Evolutionary conservation across 64 coral and sea anemone species (phyloP).

Genomic region (Montipora cactus): DNA sequence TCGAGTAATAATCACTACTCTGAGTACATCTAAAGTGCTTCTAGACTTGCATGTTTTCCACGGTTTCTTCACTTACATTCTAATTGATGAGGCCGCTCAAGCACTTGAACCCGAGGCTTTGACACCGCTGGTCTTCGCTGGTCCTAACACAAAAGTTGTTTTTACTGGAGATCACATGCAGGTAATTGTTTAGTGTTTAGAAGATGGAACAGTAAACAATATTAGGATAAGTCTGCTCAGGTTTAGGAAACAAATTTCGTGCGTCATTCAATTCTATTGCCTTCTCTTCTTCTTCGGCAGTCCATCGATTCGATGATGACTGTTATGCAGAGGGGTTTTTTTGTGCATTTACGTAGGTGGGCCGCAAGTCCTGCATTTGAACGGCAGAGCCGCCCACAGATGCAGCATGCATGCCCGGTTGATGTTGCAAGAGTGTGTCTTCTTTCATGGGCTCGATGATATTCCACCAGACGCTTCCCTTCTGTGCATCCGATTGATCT

Average conservation of each 20-base stretch:
- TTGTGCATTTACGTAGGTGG: too few relatives aligned
- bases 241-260: background rate
- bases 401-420: too few relatives aligned
- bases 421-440: too few relatives aligned
- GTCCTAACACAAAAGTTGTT: constrained; percentile 86
- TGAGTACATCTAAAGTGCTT: constrained; percentile 79
- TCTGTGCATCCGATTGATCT: too few relatives aligned
- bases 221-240: background rate
- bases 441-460: too few relatives aligned
- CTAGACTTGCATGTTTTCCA: constrained; percentile 63
- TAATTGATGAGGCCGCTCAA: constrained; percentile 95
- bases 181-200: constrained; percentile 17
- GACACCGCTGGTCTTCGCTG: constrained; percentile 76
- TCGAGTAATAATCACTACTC: constrained; percentile 81
- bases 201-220: background rate
- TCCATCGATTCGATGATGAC: too few relatives aligned
- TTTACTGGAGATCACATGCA: constrained; percentile 98
- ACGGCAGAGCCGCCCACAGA: too few relatives aligned
- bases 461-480: too few relatives aligned
- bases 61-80: constrained; percentile 93
- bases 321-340: too few relatives aligned
- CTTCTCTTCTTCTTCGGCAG: background rate
- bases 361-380: too few relatives aligned
- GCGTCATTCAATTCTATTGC: background rate
- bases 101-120: constrained; percentile 86